Evolutionary conservation across 2,113 vertebrate genomes (phyloP).

Genomic region (Garra rufa): DNA sequence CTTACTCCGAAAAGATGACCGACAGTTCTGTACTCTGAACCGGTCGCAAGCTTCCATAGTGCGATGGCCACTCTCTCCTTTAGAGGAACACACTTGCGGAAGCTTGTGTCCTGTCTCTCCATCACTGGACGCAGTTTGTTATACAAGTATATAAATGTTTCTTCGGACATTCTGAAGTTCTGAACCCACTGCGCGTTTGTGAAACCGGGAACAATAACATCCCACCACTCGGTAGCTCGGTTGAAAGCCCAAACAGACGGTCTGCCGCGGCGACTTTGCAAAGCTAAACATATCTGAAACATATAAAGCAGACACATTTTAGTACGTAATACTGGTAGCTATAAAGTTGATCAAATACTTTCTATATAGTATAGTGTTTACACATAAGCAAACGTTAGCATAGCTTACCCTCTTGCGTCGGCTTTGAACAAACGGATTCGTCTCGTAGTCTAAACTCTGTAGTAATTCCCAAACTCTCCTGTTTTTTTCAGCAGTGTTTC

Average conservation of each 20-base stretch:
- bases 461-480: too few species aligned
- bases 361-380: too few species aligned
- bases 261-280: neutral
- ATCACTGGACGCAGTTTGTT: constrained; percentile 34
- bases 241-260: constrained; percentile 16
- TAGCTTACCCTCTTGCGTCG: too few species aligned
- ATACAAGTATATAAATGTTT: neutral
- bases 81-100: constrained; percentile 4
- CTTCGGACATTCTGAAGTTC: neutral
- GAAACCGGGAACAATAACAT: constrained; percentile 35
- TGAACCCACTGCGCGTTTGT: neutral
- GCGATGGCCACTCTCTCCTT: neutral
- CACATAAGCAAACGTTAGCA: too few species aligned
- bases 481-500: too few species aligned
- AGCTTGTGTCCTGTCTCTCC: constrained; percentile 40
- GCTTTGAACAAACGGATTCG: too few species aligned
- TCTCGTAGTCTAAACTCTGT: too few species aligned
- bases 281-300: too few species aligned
- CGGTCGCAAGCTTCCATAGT: constrained; percentile 21
- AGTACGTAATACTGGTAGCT: too few species aligned
- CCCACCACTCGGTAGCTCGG: constrained; percentile 45
- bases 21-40: constrained; percentile 37
- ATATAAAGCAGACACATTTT: too few species aligned
- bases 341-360: too few species aligned
- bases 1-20: constrained; percentile 49